Evolutionary conservation across 2,888 invertebrate genomes (phyloP).

Genomic region (Linhomoeus sp.): DNA sequence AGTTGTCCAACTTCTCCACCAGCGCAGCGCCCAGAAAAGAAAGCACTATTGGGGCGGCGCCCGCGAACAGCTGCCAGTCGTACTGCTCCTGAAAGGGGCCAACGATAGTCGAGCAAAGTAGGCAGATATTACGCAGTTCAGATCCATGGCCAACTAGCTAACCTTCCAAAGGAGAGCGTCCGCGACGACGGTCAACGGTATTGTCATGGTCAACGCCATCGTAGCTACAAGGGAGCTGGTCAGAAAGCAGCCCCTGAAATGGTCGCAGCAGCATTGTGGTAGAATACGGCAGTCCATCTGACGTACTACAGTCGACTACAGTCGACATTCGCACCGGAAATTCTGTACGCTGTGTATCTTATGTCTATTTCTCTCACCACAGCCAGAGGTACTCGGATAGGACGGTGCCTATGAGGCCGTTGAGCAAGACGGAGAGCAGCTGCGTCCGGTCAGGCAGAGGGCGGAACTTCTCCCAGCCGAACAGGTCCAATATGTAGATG

Average conservation of each 20-base stretch:
- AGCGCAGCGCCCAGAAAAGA: slow-evolving; percentile 50
- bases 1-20: slow-evolving; percentile 54
- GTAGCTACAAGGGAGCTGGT: slow-evolving; percentile 77
- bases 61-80: slow-evolving; percentile 47
- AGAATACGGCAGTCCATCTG: no score
- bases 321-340: no score
- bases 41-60: slow-evolving; percentile 53
- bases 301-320: no score
- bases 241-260: slow-evolving; percentile 80
- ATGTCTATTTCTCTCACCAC: no score
- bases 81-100: slow-evolving; percentile 32
- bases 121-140: no score
- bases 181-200: slow-evolving; percentile 69
- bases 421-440: slow-evolving; percentile 53
- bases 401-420: slow-evolving; percentile 73
- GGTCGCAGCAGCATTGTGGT: no score
- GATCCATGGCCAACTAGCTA: slow-evolving; percentile 9
- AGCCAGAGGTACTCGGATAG: slow-evolving; percentile 78
- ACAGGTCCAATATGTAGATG: slow-evolving; percentile 61
- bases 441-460: slow-evolving; percentile 56
- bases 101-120: no score
- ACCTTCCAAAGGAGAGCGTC: slow-evolving; percentile 53
- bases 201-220: slow-evolving; percentile 58
- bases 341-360: no score
- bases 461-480: slow-evolving; percentile 55